These are phyloP conservation scores for Ciona savignyi DNA, from an alignment of 23 tunicate genomes.

Conservation along the genomic window DNA sequence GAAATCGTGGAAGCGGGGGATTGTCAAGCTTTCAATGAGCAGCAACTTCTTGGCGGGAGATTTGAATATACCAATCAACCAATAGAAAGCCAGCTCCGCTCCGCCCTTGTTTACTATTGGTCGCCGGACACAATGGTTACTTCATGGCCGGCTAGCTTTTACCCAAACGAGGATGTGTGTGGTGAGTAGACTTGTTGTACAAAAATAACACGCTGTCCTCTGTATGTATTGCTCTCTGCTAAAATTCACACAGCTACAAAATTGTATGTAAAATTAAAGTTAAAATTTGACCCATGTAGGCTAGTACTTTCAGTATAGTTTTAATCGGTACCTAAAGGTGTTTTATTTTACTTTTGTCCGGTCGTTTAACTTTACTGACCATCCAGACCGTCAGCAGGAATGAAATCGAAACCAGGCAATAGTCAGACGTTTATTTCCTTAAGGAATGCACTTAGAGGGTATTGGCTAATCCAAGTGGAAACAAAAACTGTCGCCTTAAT, in stretches of 20 bases:
- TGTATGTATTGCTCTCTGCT: no score
- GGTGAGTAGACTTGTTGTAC: constrained; percentile 16
- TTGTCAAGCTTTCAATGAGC: background rate
- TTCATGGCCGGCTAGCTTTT: constrained; percentile 20
- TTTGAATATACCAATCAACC: background rate
- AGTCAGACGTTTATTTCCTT: no score
- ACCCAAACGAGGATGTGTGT: constrained; percentile 13
- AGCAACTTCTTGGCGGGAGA: background rate
- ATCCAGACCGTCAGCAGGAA: no score
- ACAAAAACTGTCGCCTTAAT: no score
- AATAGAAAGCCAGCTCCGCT: background rate
- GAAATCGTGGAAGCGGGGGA: background rate
- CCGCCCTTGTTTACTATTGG: constrained; percentile 14
- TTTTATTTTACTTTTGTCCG: background rate
- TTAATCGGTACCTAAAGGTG: background rate
- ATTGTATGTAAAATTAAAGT: no score
- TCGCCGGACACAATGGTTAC: background rate
- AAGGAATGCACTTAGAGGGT: no score
- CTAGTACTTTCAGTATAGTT: no score
- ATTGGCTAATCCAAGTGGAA: no score
- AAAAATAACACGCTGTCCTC: no score
- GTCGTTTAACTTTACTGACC: background rate
- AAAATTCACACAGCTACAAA: no score
- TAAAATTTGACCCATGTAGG: no score
- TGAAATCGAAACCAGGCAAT: no score